A percentile compares a stretch with the other conserved stretches of the same genome.
phyloP scores from a whole-genome alignment of 2,888 invertebrate species.

The Pandemis corylana region DNA sequence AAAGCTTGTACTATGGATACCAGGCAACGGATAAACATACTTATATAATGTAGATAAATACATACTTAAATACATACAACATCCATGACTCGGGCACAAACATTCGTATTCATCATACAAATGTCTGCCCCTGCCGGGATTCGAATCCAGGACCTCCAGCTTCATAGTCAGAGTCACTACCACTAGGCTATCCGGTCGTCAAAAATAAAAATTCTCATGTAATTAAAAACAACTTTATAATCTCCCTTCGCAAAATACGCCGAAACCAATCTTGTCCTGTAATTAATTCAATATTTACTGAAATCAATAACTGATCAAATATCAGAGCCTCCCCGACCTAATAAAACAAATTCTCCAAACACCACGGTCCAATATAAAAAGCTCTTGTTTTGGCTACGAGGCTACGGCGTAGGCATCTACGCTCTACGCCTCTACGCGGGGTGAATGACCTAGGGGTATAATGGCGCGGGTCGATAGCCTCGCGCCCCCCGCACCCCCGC shows the following conservation, averaged over 20 bases:
- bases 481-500: constrained; percentile 47
- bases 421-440: constrained; percentile 57
- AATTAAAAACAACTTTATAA: not conserved
- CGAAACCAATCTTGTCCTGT: constrained; percentile 16
- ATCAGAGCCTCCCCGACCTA: constrained; percentile 9
- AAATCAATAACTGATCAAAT: constrained; percentile 22
- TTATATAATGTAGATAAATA: too few species aligned
- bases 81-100: too few species aligned
- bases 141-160: too few species aligned
- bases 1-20: too few species aligned
- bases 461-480: constrained; percentile 77
- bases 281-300: constrained; percentile 22
- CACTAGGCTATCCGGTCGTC: too few species aligned
- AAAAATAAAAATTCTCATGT: not conserved
- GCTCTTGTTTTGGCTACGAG: constrained; percentile 52
- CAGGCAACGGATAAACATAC: too few species aligned
- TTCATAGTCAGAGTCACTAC: too few species aligned
- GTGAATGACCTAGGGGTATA: constrained; percentile 74
- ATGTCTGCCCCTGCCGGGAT: too few species aligned
- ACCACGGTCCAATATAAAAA: constrained; percentile 6
- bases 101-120: too few species aligned
- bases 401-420: constrained; percentile 53
- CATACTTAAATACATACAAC: too few species aligned
- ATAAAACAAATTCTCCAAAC: constrained; percentile 25
- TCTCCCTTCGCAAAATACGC: not conserved